Base-by-base conservation (phyloP, 2,113 vertebrate species). In the Sitta europaea region DNA sequence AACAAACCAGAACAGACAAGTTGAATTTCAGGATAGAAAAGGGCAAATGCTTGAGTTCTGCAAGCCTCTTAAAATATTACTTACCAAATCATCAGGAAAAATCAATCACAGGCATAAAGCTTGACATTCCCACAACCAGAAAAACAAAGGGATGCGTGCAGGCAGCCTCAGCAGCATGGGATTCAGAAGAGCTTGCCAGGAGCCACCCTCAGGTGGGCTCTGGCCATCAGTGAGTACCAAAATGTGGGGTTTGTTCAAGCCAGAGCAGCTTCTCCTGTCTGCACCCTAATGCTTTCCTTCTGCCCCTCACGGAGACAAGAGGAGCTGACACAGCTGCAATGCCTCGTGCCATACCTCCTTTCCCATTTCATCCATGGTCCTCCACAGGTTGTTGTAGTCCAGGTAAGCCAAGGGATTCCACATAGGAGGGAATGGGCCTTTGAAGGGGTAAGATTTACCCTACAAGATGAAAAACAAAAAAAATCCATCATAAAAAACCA, bases 311-410 rank as follows among this genome's bases (percentile, higher is more conserved):
- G 6, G 22, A 42, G 31, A 19, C 18, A 43, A 45, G 40, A 19
- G 36, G 47, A 94, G 50, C 43, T 48, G 57, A 62, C 11, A 4
- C 1, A 65, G 72, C 28, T 68, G 40, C 55, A 59, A 11, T 42
- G 85, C 47, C 40, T 58, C 33, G 8, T 15, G 45, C 11, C 58
- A 92, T 98, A 99, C 99, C 99, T 99, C 99, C 93, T 96, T 92
- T 38, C 99, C 99, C 99, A 99, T 99, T 90, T 98, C 91, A 94
- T 99, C 99, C 97, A 99, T 98, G 3, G 98, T 99, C 94, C 99
- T 99, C 98, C 98, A 99, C 1, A 99, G 97, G 97, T 99, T 99
- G 97, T 99, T 99, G 97, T 98, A 98, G 98, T 99, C 99, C 98
- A 99, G 74, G 68, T 98, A 93, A 38, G 97, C 96, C 47, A 99